Conservation (phyloP, 2,888 invertebrate species). For the Lepidochrysops patricia region DNA sequence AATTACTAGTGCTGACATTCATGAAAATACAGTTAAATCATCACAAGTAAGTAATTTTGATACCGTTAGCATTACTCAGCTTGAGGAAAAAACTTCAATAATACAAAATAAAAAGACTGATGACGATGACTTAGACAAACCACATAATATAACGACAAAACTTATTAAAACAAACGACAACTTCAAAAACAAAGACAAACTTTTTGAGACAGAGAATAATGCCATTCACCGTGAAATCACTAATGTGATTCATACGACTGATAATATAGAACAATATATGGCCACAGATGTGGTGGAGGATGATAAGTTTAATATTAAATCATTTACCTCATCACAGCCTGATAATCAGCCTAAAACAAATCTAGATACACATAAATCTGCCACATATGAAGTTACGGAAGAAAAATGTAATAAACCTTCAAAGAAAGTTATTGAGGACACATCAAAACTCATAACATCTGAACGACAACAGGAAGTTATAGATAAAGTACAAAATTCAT, state of each 20-base stretch:
- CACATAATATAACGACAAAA: neutral
- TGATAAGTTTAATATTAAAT: conserved; percentile 11
- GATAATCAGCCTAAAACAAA: neutral
- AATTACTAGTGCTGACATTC: neutral
- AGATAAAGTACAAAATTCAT: conserved; percentile 52
- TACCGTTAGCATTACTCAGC: neutral
- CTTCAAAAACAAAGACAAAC: neutral
- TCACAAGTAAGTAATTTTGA: neutral
- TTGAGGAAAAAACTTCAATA: neutral
- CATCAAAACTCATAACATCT: conserved; percentile 13
- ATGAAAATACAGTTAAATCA: neutral
- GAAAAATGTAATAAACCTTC: conserved; percentile 25
- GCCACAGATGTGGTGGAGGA: conserved; percentile 19
- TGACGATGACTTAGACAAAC: neutral
- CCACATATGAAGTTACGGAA: neutral
- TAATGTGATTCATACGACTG: conserved; percentile 14
- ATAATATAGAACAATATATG: conserved; percentile 15
- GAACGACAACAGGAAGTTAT: conserved; percentile 58
- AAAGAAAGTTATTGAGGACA: conserved; percentile 33
- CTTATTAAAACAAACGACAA: neutral
- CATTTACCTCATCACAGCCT: neutral
- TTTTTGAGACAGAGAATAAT: neutral
- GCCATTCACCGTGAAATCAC: neutral
- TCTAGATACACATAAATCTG: neutral
- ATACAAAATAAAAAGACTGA: neutral